Evolutionary conservation across 2,113 vertebrate species (phyloP).

Genomic region (Cavia aperea): DNA sequence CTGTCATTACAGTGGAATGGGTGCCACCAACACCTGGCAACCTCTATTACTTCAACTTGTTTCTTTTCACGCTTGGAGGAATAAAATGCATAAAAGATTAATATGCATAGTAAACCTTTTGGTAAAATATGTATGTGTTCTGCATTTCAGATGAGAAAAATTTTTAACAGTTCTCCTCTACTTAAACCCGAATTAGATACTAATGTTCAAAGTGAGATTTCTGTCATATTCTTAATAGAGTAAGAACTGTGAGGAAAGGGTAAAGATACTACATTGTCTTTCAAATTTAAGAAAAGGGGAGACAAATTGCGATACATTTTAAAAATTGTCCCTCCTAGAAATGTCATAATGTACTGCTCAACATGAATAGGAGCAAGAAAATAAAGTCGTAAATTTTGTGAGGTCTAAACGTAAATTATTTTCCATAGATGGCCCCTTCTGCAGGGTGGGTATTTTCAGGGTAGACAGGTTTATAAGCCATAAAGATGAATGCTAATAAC

Average conservation of each 20-base stretch:
- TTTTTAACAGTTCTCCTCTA: not conserved
- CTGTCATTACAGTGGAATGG: constrained; percentile 58
- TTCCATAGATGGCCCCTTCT: not conserved
- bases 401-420: not conserved
- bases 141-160: not conserved
- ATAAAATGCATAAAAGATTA: constrained; percentile 57
- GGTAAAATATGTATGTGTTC: constrained; percentile 38
- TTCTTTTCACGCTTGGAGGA: constrained; percentile 55
- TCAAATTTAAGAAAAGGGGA: not conserved
- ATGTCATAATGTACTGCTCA: not conserved
- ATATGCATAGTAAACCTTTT: constrained; percentile 46
- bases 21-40: constrained; percentile 52
- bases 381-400: not conserved
- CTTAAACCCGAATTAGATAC: constrained; percentile 50
- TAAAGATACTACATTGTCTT: not conserved
- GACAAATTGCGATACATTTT: not conserved
- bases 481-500: not conserved
- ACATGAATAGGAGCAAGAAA: not conserved
- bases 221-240: not conserved
- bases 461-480: not conserved
- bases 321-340: not conserved
- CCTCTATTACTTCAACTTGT: constrained; percentile 57
- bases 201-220: constrained; percentile 36
- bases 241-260: not conserved
- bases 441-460: not conserved